Evolutionary conservation across 2,888 invertebrate species (phyloP), one percentile per base, ranked within the genome.

Genomic region (Metalampra italica): DNA sequence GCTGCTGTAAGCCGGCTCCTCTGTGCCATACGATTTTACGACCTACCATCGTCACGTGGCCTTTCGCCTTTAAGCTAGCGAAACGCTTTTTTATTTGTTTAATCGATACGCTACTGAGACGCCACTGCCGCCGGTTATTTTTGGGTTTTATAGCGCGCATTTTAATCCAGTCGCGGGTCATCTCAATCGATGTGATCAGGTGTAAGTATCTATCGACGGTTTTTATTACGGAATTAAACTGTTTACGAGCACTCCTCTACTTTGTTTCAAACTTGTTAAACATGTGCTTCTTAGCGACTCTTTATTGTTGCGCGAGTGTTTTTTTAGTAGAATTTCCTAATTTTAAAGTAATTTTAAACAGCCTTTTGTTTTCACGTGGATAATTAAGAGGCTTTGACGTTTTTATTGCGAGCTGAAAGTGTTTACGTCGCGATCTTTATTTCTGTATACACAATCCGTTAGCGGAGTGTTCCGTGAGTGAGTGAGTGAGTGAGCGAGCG

Each of bases 81-180:
- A 87, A 85, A 82, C 83, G 73, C 64, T 69, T 84, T 86, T 88
- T 86, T 86, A 87, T 88, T 87, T 86, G 88, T 89, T 88, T 88
- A 88, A 89, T 88, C 88, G 84, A 89, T 88, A 78, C 69, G 70
- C 76, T 80, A 78, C 80, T 79, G 78, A 85, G 82, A 84, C 75
- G 76, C 75, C 64, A 75, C 70, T 74, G 75, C 69, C 72, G 70
- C 68, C 71, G 71, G 70, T 79, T 89, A 86, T 87, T 87, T 84
- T 77, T 60, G 71, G 63, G 60, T 75, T 81, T 86, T 82, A 89
- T 71, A 70, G 71, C 73, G 64, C 78, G 22, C 22, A 22, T 79
- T 82, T 82, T 82, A 81, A 83, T 83, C 77, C 71, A 68, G 70
- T 76, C 66, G 60, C 73, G 72, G 75, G 57, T 63, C 73, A 70